Evolutionary conservation across 2,888 invertebrate genomes (phyloP), one percentile per base, ranked within the genome.

Genomic region (Hyppa rectilinea): DNA sequence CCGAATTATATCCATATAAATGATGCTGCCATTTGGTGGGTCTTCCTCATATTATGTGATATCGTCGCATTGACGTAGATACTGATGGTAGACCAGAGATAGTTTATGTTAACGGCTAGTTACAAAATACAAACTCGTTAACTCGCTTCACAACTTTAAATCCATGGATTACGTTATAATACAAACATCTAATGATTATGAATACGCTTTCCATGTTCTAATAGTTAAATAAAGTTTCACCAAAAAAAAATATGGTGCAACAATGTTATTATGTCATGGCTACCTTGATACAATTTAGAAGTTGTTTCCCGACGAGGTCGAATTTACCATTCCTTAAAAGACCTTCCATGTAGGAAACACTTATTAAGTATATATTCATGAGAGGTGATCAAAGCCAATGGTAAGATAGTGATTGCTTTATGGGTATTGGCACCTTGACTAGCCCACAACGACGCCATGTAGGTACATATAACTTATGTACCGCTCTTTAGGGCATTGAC

Each of bases 291-390:
- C 31, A 64, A 64, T 77, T 71, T 58, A 38, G 53, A 79, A 63
- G 40, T 76, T 4, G 43, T 43, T 59, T 76, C 58, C 49, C 31
- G 23, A 53, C 69, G 53, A 77, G 56, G 77, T 34, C 58, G 34
- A 17, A 20, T 59, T 38, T 62, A 62, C 47, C 56, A 80, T 56
- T 75, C 61, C 76, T 52, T 52, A 43, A 10, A 52, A 76, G 81
- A 76, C 76, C 76, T 76, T 76, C 68, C 62, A 20, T 49, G 23
- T 67, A 67, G 77, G 76, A 76, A 77, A 80, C 49, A 81, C 58
- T 49, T 49, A 53, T 80, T 62, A 23, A 52, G 14, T 23, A 58
- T 50, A 59, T 45, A 53, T 67, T 38, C 53, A 62, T 53, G 43
- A 49, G 40, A 52, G 40, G 49, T 76, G 61, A 76, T 76, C 81